These are phyloP conservation scores for Epirrita christyi DNA, from an alignment of 2,888 invertebrate species.

Conservation along the genomic window DNA sequence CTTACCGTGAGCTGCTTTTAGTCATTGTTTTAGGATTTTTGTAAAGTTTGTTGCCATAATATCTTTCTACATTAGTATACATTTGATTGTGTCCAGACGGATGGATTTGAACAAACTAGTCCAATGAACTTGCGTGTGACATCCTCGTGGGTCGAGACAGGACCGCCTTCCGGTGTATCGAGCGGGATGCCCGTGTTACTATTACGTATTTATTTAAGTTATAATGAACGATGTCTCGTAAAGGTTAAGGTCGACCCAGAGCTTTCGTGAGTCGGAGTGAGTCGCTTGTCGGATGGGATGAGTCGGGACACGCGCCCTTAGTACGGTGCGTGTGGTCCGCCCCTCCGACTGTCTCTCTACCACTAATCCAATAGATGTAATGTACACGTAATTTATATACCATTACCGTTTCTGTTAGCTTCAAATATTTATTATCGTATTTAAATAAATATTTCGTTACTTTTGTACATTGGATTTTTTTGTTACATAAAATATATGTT, in stretches of 20 bases:
- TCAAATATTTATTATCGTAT: conserved; percentile 76
- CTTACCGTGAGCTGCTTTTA: conserved; percentile 81
- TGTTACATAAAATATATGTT: conserved; percentile 79
- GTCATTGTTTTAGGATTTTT: conserved; percentile 85
- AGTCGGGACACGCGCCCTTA: too few species aligned
- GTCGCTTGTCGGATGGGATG: conserved; percentile 18
- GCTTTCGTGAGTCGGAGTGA: conserved; percentile 23
- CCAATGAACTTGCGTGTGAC: conserved; percentile 70
- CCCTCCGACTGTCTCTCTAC: conserved; percentile 41
- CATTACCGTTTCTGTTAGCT: conserved; percentile 74
- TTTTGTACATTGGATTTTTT: conserved; percentile 83
- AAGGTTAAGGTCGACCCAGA: conserved; percentile 45
- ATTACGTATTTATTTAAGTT: conserved; percentile 70
- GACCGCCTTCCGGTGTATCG: conserved; percentile 54
- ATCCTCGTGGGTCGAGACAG: conserved; percentile 58
- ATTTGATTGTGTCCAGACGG: conserved; percentile 77
- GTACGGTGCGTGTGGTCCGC: conserved; percentile 19
- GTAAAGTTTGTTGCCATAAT: conserved; percentile 85
- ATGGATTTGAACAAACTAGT: conserved; percentile 84
- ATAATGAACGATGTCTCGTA: conserved; percentile 48
- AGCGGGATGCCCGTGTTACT: conserved; percentile 60
- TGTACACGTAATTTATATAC: conserved; percentile 57
- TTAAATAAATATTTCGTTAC: conserved; percentile 76
- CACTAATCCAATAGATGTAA: conserved; percentile 39
- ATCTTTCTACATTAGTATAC: conserved; percentile 84